Conservation (phyloP, 2,113 vertebrate species). For the Chlamydotis undulata region DNA sequence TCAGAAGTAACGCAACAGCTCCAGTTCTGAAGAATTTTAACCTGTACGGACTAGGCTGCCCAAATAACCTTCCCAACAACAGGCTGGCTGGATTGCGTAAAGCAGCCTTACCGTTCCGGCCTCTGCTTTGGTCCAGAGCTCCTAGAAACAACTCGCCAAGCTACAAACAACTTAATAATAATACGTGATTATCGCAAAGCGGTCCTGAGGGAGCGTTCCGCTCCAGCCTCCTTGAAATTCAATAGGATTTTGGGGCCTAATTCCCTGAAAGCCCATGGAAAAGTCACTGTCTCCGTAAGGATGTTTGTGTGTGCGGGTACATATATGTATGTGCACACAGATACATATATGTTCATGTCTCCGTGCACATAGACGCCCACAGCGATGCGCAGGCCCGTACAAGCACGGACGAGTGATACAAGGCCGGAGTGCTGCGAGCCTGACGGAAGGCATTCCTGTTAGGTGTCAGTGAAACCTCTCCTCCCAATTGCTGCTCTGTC, state of each 20-base stretch:
- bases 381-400: neutral
- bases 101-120: neutral
- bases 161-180: neutral
- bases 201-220: neutral
- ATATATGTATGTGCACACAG: neutral
- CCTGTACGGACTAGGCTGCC: neutral
- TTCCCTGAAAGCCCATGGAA: neutral
- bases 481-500: slow-evolving; percentile 43
- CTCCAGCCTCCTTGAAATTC: neutral
- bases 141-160: neutral
- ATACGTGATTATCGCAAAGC: neutral
- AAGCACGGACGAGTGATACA: neutral
- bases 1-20: neutral
- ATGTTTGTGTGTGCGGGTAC: neutral
- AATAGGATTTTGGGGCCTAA: neutral
- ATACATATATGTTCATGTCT: neutral
- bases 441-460: slow-evolving; percentile 21
- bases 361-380: neutral
- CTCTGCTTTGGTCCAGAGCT: neutral
- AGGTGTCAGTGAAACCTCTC: slow-evolving; percentile 20
- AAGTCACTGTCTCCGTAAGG: neutral
- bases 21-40: neutral
- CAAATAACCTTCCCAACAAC: neutral
- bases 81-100: neutral
- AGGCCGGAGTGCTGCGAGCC: neutral